Evolutionary conservation across 1,140 invertebrate genomes (phyloP).

Genomic region (Holcopasites calliopsidis): DNA sequence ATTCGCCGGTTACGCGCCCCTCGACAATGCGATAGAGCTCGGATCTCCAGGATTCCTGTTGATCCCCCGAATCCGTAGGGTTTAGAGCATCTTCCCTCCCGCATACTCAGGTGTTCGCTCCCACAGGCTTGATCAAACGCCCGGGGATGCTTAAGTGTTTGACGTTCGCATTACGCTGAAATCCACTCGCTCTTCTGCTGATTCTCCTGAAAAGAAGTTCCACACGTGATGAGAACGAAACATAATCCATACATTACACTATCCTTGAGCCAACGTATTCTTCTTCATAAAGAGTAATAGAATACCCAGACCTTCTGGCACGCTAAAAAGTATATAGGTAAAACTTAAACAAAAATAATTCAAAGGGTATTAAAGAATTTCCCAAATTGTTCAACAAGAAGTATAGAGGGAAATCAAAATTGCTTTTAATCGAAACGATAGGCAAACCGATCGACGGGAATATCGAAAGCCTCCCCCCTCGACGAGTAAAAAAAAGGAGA

Average conservation of each 20-base stretch:
- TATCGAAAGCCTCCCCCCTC: neutral
- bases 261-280: neutral
- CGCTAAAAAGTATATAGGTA: too few relatives aligned
- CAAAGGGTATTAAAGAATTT: too few relatives aligned
- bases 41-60: constrained; percentile 12
- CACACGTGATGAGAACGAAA: constrained; percentile 3
- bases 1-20: too few relatives aligned
- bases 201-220: neutral
- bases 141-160: constrained; percentile 69
- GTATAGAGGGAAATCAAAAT: neutral
- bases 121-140: constrained; percentile 59
- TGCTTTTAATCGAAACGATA: neutral
- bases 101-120: constrained; percentile 75
- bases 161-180: constrained; percentile 72
- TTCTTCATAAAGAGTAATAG: neutral
- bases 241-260: neutral
- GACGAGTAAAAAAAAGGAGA: neutral
- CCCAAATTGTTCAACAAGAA: neutral
- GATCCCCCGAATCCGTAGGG: constrained; percentile 36
- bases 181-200: constrained; percentile 65
- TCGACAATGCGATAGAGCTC: neutral
- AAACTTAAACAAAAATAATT: too few relatives aligned
- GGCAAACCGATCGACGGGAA: neutral
- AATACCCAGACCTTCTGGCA: too few relatives aligned
- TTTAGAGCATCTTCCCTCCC: constrained; percentile 56